Evolutionary conservation across 2,113 vertebrate genomes (phyloP).

Genomic region (Cryptotis parvus): DNA sequence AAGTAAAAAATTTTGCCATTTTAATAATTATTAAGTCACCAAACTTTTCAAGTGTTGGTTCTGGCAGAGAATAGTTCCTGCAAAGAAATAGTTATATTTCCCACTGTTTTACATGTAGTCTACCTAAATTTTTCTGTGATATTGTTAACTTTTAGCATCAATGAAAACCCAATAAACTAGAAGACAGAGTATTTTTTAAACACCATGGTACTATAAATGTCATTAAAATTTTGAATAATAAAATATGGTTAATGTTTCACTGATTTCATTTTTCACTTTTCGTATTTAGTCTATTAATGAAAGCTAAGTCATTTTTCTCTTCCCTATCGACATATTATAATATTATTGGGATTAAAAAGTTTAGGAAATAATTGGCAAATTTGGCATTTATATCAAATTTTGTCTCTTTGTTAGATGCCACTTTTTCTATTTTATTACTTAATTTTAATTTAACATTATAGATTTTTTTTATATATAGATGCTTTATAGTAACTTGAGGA

Average conservation of each 20-base stretch:
- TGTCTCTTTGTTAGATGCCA: not conserved
- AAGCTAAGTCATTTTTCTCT: not conserved
- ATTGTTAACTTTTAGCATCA: not conserved
- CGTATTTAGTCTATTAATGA: not conserved
- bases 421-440: not conserved
- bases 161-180: not conserved
- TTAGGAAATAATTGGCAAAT: constrained; percentile 16
- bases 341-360: not conserved
- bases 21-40: constrained; percentile 19
- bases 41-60: constrained; percentile 4
- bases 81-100: not conserved
- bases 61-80: not conserved
- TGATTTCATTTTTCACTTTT: not conserved
- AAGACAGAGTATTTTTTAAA: not conserved
- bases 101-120: not conserved
- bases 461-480: not conserved
- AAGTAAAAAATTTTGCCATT: constrained; percentile 1
- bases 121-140: not conserved
- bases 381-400: constrained; percentile 11
- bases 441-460: not conserved
- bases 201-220: not conserved
- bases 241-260: not conserved
- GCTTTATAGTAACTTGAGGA: not conserved
- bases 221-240: constrained; percentile 1
- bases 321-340: not conserved